A percentile compares a stretch with the other conserved stretches of the same genome.
phyloP scores from a whole-genome alignment of 2,113 vertebrate genomes.

The Hucho hucho region DNA sequence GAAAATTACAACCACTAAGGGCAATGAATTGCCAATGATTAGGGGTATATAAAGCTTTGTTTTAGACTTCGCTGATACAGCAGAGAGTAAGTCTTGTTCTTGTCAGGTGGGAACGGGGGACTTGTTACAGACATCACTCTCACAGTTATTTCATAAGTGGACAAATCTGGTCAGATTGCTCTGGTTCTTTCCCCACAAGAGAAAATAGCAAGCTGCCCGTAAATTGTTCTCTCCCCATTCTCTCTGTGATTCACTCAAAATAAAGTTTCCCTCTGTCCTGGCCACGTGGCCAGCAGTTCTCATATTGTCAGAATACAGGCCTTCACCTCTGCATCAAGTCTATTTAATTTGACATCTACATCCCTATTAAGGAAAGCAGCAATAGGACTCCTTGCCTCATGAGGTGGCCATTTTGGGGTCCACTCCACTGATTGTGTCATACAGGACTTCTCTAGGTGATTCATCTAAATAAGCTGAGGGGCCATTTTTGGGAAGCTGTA shows the following conservation, averaged over 20 bases:
- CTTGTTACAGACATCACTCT: not conserved
- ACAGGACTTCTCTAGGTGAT: slow-evolving; percentile 1
- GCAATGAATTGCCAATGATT: not conserved
- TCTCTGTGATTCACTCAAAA: too few species aligned
- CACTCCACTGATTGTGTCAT: not conserved
- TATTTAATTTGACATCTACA: too few species aligned
- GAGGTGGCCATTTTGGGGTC: not conserved
- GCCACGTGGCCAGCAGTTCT: too few species aligned
- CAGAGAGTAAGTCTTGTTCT: not conserved
- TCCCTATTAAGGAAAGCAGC: too few species aligned
- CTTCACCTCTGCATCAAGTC: too few species aligned
- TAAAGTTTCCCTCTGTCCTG: too few species aligned
- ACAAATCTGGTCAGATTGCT: not conserved
- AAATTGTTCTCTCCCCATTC: too few species aligned
- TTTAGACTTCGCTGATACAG: not conserved
- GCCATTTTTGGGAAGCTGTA: not conserved
- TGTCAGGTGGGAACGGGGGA: not conserved
- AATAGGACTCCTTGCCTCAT: too few species aligned
- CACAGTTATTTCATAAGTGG: not conserved
- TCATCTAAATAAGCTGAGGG: slow-evolving; percentile 8
- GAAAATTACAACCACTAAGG: not conserved
- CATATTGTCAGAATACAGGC: too few species aligned
- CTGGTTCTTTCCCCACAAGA: not conserved
- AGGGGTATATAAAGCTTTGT: not conserved
- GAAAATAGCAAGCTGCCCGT: too few species aligned